These are phyloP conservation scores for Lordiphosa mommai DNA, from an alignment of 1,140 invertebrate species.

Conservation along the genomic window DNA sequence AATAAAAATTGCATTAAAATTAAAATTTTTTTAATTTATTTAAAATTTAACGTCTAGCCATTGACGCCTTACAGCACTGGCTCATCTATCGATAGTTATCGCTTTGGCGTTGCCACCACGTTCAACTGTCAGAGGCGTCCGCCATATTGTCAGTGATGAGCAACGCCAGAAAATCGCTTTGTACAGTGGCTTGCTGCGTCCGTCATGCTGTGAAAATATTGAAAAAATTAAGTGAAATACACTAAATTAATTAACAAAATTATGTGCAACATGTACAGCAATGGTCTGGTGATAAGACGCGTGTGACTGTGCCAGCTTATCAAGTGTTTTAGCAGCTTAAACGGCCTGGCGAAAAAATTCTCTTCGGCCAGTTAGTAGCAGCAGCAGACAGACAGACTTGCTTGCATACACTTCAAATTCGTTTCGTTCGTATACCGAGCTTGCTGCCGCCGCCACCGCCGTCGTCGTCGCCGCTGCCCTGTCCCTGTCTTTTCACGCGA, in stretches of 20 bases:
- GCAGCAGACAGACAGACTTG: conserved; percentile 42
- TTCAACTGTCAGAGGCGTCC: conserved; percentile 19
- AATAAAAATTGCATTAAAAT: too few relatives aligned
- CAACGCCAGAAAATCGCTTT: conserved; percentile 44
- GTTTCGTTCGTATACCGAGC: conserved; percentile 57
- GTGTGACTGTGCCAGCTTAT: conserved; percentile 31
- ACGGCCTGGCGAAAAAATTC: conserved; percentile 37
- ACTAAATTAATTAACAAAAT: conserved; percentile 45
- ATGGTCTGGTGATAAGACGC: conserved; percentile 35
- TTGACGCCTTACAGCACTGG: not conserved
- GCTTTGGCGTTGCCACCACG: not conserved
- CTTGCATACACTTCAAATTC: conserved; percentile 64
- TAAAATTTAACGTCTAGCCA: not conserved
- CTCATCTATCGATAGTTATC: conserved; percentile 4
- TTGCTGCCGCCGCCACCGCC: conserved; percentile 23
- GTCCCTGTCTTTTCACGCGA: conserved; percentile 58
- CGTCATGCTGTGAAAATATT: conserved; percentile 60
- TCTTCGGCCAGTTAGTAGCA: conserved; percentile 20
- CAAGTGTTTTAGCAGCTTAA: conserved; percentile 25
- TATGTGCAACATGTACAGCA: conserved; percentile 54
- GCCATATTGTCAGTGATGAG: conserved; percentile 40
- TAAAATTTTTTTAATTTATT: not conserved
- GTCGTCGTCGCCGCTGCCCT: conserved; percentile 5
- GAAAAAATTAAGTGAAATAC: conserved; percentile 66
- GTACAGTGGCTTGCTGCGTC: conserved; percentile 54